Evolutionary conservation across 2,888 invertebrate genomes (phyloP).

Genomic region (Agrotis puta): DNA sequence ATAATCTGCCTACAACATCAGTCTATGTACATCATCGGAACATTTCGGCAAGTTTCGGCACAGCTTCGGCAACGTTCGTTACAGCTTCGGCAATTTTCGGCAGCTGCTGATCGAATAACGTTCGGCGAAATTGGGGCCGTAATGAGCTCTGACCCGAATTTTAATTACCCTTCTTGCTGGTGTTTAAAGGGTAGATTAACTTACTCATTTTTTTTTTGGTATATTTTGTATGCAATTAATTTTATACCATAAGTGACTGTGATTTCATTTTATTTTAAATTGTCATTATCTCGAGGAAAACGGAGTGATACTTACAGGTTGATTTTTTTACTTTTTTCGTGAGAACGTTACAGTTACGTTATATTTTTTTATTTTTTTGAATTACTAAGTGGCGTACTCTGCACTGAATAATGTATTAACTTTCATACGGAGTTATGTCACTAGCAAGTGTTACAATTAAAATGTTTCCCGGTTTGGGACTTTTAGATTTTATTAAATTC

Average conservation of each 20-base stretch:
- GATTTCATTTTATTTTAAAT: not conserved
- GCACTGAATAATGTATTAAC: not conserved
- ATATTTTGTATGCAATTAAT: not conserved
- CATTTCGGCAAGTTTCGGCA: constrained; percentile 36
- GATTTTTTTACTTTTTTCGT: too few relatives aligned
- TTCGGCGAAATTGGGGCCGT: constrained; percentile 45
- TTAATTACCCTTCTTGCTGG: constrained; percentile 48
- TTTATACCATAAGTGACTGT: not conserved
- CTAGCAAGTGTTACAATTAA: not conserved
- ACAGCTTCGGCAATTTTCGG: constrained; percentile 33
- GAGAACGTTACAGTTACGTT: not conserved
- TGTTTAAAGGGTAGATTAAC: constrained; percentile 22
- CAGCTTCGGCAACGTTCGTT: constrained; percentile 31
- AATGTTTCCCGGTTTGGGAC: not conserved
- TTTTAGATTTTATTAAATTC: not conserved
- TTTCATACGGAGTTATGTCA: not conserved
- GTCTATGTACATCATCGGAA: constrained; percentile 11
- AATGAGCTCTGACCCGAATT: constrained; percentile 47
- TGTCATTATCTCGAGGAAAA: not conserved
- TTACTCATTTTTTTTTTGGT: constrained; percentile 8
- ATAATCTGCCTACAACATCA: too few relatives aligned
- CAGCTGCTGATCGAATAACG: constrained; percentile 54
- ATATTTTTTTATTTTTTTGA: not conserved
- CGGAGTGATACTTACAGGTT: too few relatives aligned
- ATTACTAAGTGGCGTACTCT: not conserved